Evolutionary conservation across 2,797 vertebrate genomes (phyloP).

Genomic region (Dryobates pubescens): DNA sequence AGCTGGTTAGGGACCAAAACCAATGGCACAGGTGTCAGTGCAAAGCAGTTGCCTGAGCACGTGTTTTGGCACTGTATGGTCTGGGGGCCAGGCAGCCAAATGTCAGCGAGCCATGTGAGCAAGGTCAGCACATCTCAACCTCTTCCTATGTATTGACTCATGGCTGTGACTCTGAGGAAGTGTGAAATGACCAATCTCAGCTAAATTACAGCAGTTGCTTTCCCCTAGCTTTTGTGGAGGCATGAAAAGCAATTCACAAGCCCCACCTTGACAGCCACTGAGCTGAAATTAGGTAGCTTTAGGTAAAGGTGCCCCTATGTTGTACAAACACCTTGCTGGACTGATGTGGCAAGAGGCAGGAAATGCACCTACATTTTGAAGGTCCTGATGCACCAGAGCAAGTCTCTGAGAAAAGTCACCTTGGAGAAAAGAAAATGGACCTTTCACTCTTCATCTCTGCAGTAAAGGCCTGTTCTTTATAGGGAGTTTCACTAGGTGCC

Average conservation of each 20-base stretch:
- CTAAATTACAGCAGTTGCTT: neutral
- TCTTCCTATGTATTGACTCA: neutral
- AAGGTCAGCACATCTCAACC: neutral
- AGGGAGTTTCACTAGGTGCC: neutral
- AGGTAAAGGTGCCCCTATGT: neutral
- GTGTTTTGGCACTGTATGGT: neutral
- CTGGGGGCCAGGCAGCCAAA: neutral
- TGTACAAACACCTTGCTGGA: neutral
- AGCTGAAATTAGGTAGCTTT: neutral
- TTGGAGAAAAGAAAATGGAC: neutral
- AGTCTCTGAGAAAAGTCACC: neutral
- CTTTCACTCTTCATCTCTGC: neutral
- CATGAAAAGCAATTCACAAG: neutral
- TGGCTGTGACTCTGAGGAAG: neutral
- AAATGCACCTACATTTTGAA: neutral
- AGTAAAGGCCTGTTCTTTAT: neutral
- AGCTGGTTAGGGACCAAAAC: neutral
- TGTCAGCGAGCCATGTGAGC: neutral
- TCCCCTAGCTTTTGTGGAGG: neutral
- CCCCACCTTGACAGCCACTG: neutral
- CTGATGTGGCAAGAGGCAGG: neutral
- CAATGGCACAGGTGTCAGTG: neutral
- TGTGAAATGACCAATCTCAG: neutral
- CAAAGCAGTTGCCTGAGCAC: fast-evolving
- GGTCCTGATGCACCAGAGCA: neutral